Percentiles rank a stretch among this genome's conserved stretches.
Conservation (phyloP, 92 coral and sea anemone genomes). For the Porites lobata region DNA sequence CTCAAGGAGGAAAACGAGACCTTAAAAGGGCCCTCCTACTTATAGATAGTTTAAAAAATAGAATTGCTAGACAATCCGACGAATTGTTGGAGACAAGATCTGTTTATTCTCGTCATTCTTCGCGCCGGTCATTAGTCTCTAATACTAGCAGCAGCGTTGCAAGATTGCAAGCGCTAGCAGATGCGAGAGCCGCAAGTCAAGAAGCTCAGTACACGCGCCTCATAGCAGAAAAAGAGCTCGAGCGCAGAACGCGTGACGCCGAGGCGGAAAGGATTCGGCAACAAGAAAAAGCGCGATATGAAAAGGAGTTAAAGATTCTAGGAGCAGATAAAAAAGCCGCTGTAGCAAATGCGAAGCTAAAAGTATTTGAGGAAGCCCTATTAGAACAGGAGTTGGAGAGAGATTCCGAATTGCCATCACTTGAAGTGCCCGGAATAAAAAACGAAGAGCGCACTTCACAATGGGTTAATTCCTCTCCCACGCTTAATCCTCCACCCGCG, state of each 20-base stretch:
- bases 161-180: constrained; percentile 34
- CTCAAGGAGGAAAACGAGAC: neutral
- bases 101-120: neutral
- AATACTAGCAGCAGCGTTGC: constrained; percentile 12
- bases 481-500: neutral
- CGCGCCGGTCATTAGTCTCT: neutral
- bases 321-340: neutral
- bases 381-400: too few relatives aligned
- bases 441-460: neutral
- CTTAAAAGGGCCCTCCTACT: neutral
- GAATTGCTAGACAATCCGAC: neutral
- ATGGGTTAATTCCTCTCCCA: neutral
- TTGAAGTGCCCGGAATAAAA: neutral
- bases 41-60: constrained; percentile 6
- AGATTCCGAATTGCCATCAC: neutral
- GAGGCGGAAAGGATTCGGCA: constrained; percentile 48
- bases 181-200: constrained; percentile 47
- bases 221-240: constrained; percentile 50
- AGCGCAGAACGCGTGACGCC: constrained; percentile 50
- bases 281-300: constrained; percentile 57
- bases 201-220: constrained; percentile 20
- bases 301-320: constrained; percentile 52
- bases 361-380: too few relatives aligned
- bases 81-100: too few relatives aligned
- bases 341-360: constrained; percentile 65